Evolutionary conservation across 2,113 vertebrate genomes (phyloP), one percentile per base, ranked within the genome.

Genomic region (Onychostoma macrolepis): DNA sequence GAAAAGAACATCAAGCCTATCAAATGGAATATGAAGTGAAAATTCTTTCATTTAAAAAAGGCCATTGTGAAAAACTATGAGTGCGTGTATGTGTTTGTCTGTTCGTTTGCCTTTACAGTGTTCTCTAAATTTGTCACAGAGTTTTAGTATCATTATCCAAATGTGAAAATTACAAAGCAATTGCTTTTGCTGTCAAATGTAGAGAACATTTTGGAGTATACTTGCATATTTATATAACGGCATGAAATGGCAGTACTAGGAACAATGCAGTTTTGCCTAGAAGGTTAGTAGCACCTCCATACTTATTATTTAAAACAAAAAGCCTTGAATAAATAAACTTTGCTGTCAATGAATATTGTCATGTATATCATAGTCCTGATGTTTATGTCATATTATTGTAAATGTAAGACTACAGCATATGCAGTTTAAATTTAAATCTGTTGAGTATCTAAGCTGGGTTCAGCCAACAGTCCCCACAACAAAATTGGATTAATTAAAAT

Each of bases 121-220:
- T n/a, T 56, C 21, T 83, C 45, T 30, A 38, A 65, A 82, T 36
- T 65, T 56, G 58, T 71, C 58, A 48, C 38, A 65, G 30, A 77
- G 80, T 41, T 79, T 38, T 67, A 33, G 74, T 71, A 15, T 79
- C 19, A 41, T 84, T 67, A 17, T 24, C 19, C 21, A 24, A 78
- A 87, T 84, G 81, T 50, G 28, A 84, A 72, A 26, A 84, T 89
- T 87, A 65, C 2, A 28, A 77, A 67, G 38, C 43, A 38, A 33
- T 38, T 21, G 53, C 80, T 87, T 67, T 36, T 48, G 74, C 85
- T 67, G 65, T 80, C 65, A 56, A 36, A 69, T 71, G 48, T 41
- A 79, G 80, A 84, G 75, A 84, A 58, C 30, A 1, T 48, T 77
- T 41, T 38, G 56, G 71, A 24, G 11, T 69, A 24, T 76, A 67